These are phyloP conservation scores for Nasonia oneida DNA, from an alignment of 2,888 invertebrate genomes.

Conservation along the genomic window DNA sequence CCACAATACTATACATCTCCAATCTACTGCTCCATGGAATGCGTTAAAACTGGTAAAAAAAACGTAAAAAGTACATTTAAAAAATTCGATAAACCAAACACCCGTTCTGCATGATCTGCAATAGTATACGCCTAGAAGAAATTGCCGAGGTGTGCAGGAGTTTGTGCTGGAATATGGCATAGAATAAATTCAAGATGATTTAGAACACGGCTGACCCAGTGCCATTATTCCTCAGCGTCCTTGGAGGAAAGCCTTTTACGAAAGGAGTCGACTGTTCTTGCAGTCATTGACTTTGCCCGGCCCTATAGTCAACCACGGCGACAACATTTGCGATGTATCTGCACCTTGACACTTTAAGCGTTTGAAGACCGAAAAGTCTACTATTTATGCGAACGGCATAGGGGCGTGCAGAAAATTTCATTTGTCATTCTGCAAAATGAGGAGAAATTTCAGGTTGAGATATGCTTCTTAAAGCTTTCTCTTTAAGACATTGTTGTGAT, in stretches of 20 bases:
- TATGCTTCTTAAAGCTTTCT: background rate
- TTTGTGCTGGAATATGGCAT: slow-evolving; percentile 37
- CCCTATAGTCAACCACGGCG: background rate
- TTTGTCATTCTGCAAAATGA: background rate
- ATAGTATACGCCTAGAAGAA: background rate
- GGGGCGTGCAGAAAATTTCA: background rate
- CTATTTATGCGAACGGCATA: too few species aligned
- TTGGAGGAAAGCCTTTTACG: slow-evolving; percentile 55
- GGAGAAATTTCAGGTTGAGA: background rate
- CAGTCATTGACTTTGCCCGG: background rate
- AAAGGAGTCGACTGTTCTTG: slow-evolving; percentile 46
- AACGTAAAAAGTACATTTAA: too few species aligned
- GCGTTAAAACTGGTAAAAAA: too few species aligned
- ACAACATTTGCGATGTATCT: background rate
- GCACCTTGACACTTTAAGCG: slow-evolving; percentile 44
- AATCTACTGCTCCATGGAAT: too few species aligned
- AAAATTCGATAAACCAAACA: slow-evolving; percentile 57
- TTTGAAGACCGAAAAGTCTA: background rate
- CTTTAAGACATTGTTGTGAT: background rate
- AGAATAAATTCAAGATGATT: slow-evolving; percentile 63
- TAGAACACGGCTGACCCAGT: slow-evolving; percentile 66
- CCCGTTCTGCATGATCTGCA: background rate
- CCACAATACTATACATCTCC: too few species aligned
- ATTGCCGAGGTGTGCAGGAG: background rate
- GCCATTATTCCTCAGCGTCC: slow-evolving; percentile 55